These are phyloP conservation scores for Actinernus sp. DNA, from an alignment of 92 coral and sea anemone species.

Conservation along the genomic window DNA sequence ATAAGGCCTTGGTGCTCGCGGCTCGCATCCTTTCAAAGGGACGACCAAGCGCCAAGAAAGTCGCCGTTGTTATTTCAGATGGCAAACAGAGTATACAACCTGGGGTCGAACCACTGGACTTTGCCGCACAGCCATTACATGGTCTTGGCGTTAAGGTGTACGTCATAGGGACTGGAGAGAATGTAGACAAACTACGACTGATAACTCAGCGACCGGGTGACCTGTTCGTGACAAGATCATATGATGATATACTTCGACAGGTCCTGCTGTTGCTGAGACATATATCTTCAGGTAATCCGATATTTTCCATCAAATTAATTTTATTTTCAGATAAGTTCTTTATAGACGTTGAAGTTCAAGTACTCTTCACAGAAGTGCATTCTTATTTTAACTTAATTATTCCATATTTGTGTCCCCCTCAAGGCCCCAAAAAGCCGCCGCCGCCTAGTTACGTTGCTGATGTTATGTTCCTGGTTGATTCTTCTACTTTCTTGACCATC, in stretches of 20 bases:
- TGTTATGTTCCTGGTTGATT: conserved; percentile 82
- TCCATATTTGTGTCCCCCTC: too few relatives aligned
- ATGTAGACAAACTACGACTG: conserved; percentile 33
- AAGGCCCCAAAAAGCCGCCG: too few relatives aligned
- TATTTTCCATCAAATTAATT: too few relatives aligned
- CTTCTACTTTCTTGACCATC: conserved; percentile 64
- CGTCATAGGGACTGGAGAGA: conserved; percentile 72
- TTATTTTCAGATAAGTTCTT: too few relatives aligned
- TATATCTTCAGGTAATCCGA: conserved; percentile 40
- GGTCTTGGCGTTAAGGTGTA: conserved; percentile 64
- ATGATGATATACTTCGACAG: conserved; percentile 40
- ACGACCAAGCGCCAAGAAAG: conserved; percentile 61
- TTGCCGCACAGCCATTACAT: conserved; percentile 59
- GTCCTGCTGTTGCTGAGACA: conserved; percentile 47
- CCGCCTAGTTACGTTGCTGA: conserved; percentile 54
- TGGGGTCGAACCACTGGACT: conserved; percentile 62
- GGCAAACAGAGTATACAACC: conserved; percentile 59
- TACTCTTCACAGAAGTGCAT: too few relatives aligned
- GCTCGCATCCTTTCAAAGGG: conserved; percentile 59
- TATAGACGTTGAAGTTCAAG: too few relatives aligned
- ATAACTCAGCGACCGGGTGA: conserved; percentile 53
- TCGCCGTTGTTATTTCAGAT: conserved; percentile 71
- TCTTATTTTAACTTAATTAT: too few relatives aligned
- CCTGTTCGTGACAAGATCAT: conserved; percentile 58
- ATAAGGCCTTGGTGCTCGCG: conserved; percentile 52